Percentiles rank a stretch among this genome's conserved stretches.
phyloP scores from a whole-genome alignment of 35 echinoderm and acorn worm genomes.

The Patiria miniata region DNA sequence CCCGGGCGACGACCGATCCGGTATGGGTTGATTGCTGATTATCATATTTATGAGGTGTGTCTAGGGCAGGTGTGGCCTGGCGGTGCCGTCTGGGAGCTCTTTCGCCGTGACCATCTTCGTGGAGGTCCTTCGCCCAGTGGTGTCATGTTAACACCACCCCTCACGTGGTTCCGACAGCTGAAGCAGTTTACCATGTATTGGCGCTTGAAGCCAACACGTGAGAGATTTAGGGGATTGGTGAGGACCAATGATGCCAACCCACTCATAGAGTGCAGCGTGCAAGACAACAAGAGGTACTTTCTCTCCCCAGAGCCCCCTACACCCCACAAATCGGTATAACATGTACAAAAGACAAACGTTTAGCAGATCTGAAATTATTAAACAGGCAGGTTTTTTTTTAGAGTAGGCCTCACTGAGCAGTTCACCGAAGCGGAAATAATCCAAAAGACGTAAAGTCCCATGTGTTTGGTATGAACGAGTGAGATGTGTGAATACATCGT shows the following conservation, averaged over 20 bases:
- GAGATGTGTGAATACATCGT: no score
- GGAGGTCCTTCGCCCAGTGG: conserved; percentile 62
- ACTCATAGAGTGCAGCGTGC: conserved; percentile 38
- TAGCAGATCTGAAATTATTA: no score
- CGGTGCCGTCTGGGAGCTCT: background rate
- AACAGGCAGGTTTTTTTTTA: no score
- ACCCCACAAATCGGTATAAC: no score
- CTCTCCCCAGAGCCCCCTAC: no score
- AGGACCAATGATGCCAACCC: conserved; percentile 61
- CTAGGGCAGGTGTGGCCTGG: conserved; percentile 24
- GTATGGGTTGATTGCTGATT: conserved; percentile 3
- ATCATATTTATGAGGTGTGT: conserved; percentile 46
- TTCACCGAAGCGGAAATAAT: no score
- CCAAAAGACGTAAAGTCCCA: no score
- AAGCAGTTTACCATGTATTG: conserved; percentile 55
- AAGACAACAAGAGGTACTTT: conserved; percentile 50
- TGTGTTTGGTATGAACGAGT: no score
- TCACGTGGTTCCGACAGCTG: conserved; percentile 60
- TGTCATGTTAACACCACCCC: conserved; percentile 65
- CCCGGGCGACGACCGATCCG: conserved; percentile 39
- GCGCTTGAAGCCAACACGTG: no score
- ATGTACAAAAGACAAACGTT: no score
- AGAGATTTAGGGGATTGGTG: conserved; percentile 63
- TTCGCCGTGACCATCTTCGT: conserved; percentile 25
- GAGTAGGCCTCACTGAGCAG: no score